Evolutionary conservation across 2,797 vertebrate species (phyloP).

Genomic region (Acipenser oxyrinchus): DNA sequence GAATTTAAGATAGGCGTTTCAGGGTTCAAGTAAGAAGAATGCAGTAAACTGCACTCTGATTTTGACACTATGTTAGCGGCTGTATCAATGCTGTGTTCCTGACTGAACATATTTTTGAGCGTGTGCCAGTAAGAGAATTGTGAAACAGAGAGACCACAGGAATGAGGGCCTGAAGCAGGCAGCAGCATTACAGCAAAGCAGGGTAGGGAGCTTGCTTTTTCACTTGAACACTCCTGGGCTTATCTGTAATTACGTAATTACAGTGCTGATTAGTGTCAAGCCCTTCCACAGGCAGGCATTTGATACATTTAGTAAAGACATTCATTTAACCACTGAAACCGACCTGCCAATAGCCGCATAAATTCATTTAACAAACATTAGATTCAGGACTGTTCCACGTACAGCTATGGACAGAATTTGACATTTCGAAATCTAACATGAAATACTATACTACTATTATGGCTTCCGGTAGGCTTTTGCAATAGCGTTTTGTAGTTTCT

Average conservation of each 20-base stretch:
- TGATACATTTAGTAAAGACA: no score
- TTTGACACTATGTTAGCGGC: neutral
- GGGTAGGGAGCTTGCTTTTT: neutral
- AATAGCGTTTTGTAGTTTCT: no score
- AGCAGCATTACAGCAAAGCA: neutral
- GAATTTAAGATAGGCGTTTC: neutral
- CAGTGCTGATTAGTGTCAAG: neutral
- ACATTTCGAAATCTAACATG: no score
- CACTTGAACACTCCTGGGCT: neutral
- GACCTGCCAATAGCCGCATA: no score
- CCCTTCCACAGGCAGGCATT: no score
- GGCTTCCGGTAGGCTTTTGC: no score
- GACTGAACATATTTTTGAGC: conserved; percentile 5
- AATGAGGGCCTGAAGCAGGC: neutral
- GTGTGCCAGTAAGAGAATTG: neutral
- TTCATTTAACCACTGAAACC: no score
- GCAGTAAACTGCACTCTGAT: neutral
- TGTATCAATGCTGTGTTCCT: neutral
- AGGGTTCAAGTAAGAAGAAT: neutral
- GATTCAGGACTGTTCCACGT: no score
- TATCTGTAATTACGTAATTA: neutral
- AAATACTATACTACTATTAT: no score
- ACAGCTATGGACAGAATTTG: no score
- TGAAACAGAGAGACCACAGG: conserved; percentile 10
- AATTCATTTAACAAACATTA: no score